phyloP scores from a whole-genome alignment of 2,888 invertebrate genomes.

The Epinotia bilunana region DNA sequence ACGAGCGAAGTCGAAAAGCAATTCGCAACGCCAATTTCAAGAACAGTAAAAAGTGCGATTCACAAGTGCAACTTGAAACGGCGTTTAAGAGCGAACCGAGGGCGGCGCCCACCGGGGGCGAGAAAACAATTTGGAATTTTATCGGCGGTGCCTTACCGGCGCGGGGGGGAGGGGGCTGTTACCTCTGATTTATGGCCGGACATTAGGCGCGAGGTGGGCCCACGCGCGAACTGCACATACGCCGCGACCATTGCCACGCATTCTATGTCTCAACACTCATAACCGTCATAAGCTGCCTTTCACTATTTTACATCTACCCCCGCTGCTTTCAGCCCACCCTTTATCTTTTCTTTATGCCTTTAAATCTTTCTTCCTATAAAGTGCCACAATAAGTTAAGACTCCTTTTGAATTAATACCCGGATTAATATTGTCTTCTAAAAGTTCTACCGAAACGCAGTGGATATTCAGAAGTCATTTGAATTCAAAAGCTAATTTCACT shows the following conservation, averaged over 20 bases:
- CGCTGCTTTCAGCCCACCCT: background rate
- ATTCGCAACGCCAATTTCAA: conserved; percentile 81
- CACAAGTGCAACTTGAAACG: conserved; percentile 84
- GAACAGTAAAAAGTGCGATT: conserved; percentile 84
- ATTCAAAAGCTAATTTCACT: conserved; percentile 84
- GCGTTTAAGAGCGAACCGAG: conserved; percentile 83
- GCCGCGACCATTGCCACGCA: conserved; percentile 66
- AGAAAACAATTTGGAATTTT: conserved; percentile 84
- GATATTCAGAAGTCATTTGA: conserved; percentile 77
- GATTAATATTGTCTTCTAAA: conserved; percentile 57
- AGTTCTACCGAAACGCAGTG: conserved; percentile 62
- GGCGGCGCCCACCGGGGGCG: conserved; percentile 82
- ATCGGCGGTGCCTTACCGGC: conserved; percentile 73
- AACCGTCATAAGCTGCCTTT: conserved; percentile 35
- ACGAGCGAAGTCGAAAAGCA: conserved; percentile 73
- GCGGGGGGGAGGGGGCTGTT: conserved; percentile 62
- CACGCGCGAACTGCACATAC: conserved; percentile 75
- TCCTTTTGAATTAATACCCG: conserved; percentile 56
- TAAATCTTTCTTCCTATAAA: background rate
- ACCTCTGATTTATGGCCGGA: conserved; percentile 80
- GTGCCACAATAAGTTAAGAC: conserved; percentile 39
- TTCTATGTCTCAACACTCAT: conserved; percentile 55
- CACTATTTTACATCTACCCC: conserved; percentile 22
- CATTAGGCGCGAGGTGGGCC: conserved; percentile 73
- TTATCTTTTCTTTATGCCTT: background rate